Conservation (phyloP, 2,888 invertebrate genomes). For the Sarcophaga carnaria region DNA sequence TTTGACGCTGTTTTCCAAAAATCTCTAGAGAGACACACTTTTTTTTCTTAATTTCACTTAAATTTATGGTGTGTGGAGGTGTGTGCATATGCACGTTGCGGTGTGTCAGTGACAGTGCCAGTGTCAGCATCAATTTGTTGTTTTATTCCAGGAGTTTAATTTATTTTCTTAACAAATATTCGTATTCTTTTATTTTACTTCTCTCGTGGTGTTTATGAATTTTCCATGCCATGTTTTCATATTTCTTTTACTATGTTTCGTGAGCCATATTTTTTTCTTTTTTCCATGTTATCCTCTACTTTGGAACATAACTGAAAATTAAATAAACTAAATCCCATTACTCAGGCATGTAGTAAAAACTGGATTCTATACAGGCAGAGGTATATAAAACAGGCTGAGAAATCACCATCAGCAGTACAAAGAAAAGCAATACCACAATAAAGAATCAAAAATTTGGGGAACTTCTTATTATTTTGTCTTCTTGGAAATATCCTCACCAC, state of each 20-base stretch:
- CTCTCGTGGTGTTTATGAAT: conserved; percentile 54
- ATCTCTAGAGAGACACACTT: conserved; percentile 52
- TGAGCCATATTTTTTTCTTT: conserved; percentile 16
- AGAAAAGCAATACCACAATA: no score
- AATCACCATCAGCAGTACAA: no score
- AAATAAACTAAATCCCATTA: no score
- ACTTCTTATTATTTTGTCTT: no score
- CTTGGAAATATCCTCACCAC: no score
- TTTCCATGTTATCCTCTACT: neutral
- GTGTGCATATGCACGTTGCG: conserved; percentile 28
- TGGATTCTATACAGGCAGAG: no score
- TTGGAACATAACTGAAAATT: neutral
- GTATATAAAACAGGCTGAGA: no score
- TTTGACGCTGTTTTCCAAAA: conserved; percentile 48
- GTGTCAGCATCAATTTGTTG: conserved; percentile 51
- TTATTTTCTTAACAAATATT: conserved; percentile 67
- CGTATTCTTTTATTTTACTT: conserved; percentile 41
- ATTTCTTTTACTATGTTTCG: neutral
- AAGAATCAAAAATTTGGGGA: no score
- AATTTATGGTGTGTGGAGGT: conserved; percentile 60
- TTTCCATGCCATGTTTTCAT: conserved; percentile 45
- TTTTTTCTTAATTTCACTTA: conserved; percentile 44
- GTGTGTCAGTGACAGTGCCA: conserved; percentile 33
- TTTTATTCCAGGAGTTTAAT: conserved; percentile 49
- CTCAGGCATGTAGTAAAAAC: no score